Evolutionary conservation across 2,888 invertebrate genomes (phyloP).

Genomic region (Nomada goodeniana): DNA sequence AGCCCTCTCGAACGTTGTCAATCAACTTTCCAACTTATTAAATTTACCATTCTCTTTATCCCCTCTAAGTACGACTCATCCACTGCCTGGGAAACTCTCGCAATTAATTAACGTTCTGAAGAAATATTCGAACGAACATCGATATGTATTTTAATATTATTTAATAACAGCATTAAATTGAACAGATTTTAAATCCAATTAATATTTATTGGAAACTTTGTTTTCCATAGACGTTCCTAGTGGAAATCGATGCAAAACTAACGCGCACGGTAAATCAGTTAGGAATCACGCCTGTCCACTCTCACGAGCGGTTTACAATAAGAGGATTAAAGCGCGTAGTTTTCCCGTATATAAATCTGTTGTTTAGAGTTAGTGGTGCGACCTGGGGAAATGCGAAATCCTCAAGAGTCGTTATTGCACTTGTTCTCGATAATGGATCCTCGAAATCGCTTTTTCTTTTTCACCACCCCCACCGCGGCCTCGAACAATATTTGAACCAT

Average conservation of each 20-base stretch:
- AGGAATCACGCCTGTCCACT: slow-evolving; percentile 26
- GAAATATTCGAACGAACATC: not conserved
- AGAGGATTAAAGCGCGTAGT: slow-evolving; percentile 48
- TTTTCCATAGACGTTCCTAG: not conserved
- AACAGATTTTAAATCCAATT: not conserved
- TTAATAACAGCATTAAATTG: not conserved
- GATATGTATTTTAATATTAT: too few species aligned
- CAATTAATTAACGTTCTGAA: not conserved
- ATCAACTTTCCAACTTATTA: not conserved
- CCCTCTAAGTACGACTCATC: too few species aligned
- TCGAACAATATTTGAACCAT: too few species aligned
- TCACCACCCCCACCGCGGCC: too few species aligned
- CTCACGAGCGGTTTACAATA: slow-evolving; percentile 44
- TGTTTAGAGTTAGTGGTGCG: slow-evolving; percentile 32
- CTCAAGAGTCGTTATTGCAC: not conserved
- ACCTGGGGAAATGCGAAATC: not conserved
- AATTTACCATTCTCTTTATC: too few species aligned
- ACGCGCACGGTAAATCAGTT: slow-evolving; percentile 37
- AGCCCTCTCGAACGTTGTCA: not conserved
- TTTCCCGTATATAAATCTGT: slow-evolving; percentile 32
- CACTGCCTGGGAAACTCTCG: not conserved
- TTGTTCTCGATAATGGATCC: not conserved
- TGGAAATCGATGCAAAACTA: slow-evolving; percentile 29
- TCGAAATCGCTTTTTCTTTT: not conserved
- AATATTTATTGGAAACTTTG: not conserved